Conservation (phyloP, 2,797 vertebrate genomes). For the Echeneis naucrates region DNA sequence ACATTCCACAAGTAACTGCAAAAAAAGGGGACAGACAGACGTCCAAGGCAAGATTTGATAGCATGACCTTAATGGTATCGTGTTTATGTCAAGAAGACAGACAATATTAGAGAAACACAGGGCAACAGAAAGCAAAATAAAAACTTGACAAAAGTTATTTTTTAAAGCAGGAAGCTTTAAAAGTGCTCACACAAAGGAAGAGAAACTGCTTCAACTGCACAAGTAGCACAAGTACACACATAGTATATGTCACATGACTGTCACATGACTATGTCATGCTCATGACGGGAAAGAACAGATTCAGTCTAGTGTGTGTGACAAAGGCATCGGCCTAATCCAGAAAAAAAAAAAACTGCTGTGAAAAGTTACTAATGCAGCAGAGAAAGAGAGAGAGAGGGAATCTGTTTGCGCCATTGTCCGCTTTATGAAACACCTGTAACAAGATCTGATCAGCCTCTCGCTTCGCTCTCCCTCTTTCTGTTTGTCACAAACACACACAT, state of each 20-base stretch:
- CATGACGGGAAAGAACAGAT: slow-evolving; percentile 68
- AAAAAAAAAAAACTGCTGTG: slow-evolving; percentile 47
- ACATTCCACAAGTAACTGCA: slow-evolving; percentile 46
- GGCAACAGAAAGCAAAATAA: slow-evolving; percentile 13
- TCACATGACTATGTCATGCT: slow-evolving; percentile 74
- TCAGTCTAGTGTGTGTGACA: slow-evolving; percentile 46
- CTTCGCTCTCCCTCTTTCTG: slow-evolving; percentile 60
- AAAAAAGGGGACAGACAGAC: slow-evolving; percentile 26
- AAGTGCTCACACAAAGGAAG: slow-evolving; percentile 52
- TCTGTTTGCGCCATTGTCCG: slow-evolving; percentile 78
- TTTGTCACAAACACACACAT: slow-evolving; percentile 81
- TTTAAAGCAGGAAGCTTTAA: slow-evolving; percentile 28
- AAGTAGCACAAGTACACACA: slow-evolving; percentile 13
- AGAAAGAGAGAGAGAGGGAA: slow-evolving; percentile 41
- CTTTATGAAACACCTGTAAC: slow-evolving; percentile 84
- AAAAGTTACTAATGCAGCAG: slow-evolving; percentile 29
- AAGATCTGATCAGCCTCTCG: slow-evolving; percentile 71
- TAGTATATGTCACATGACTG: slow-evolving; percentile 72
- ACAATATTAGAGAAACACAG: slow-evolving; percentile 15
- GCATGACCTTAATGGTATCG: slow-evolving; percentile 43
- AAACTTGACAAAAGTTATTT: background rate
- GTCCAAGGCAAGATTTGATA: slow-evolving; percentile 40
- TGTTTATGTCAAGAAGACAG: slow-evolving; percentile 59
- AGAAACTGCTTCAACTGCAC: slow-evolving; percentile 53
- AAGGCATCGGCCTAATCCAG: slow-evolving; percentile 61